Evolutionary conservation across 2,113 vertebrate genomes (phyloP).

Genomic region (Cyprinodon brontotheroides): DNA sequence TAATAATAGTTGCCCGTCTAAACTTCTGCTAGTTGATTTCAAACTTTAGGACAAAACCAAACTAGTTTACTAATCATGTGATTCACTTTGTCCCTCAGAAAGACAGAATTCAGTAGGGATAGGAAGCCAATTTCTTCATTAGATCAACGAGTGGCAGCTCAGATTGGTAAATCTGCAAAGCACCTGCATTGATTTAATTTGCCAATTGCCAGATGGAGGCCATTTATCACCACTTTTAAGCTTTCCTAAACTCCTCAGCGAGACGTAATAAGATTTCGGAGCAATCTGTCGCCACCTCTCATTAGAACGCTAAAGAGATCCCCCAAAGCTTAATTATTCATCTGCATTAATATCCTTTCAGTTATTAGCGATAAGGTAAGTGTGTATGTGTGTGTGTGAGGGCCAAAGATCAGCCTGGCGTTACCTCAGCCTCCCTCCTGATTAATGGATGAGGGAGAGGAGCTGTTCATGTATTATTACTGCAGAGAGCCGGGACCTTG

Average conservation of each 20-base stretch:
- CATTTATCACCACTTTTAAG: conserved; percentile 59
- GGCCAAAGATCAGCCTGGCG: conserved; percentile 71
- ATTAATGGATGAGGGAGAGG: conserved; percentile 74
- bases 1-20: too few relatives aligned
- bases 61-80: not conserved
- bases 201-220: conserved; percentile 19
- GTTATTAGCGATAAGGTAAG: conserved; percentile 70
- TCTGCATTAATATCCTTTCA: conserved; percentile 76
- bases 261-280: conserved; percentile 56
- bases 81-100: not conserved
- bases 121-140: not conserved
- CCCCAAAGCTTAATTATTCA: conserved; percentile 76
- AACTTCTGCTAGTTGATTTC: not conserved
- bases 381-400: conserved; percentile 46
- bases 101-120: not conserved
- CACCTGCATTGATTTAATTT: conserved; percentile 49
- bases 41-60: not conserved
- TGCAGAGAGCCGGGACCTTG: conserved; percentile 56
- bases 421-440: conserved; percentile 68
- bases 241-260: conserved; percentile 58
- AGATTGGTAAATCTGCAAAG: not conserved
- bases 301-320: conserved; percentile 65
- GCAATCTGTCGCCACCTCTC: conserved; percentile 68
- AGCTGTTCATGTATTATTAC: conserved; percentile 80
- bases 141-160: not conserved